These are phyloP conservation scores for Polydrusus cervinus DNA, from an alignment of 2,888 invertebrate species.

Conservation along the genomic window DNA sequence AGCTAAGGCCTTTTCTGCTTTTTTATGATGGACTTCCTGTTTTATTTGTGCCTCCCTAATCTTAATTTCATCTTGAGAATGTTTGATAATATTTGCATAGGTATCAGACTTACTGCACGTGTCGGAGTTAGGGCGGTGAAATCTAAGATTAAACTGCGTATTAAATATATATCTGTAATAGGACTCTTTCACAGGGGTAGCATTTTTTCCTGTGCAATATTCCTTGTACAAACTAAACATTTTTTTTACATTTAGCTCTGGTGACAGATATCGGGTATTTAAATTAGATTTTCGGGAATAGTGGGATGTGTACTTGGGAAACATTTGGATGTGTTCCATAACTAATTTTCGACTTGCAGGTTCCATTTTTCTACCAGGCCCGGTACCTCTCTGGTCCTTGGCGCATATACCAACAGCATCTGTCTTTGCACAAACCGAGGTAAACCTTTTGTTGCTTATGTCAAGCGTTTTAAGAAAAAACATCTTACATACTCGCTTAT, in stretches of 20 bases:
- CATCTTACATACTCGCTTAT: too few species aligned
- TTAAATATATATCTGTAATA: conserved; percentile 44
- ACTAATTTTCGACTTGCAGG: too few species aligned
- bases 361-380: too few species aligned
- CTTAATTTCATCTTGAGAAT: conserved; percentile 29
- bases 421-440: too few species aligned
- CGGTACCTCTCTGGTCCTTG: too few species aligned
- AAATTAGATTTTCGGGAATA: too few species aligned
- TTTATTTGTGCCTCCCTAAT: conserved; percentile 23
- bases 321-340: too few species aligned
- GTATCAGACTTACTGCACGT: conserved; percentile 43
- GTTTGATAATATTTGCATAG: conserved; percentile 31
- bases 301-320: too few species aligned
- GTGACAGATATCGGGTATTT: conserved; percentile 15
- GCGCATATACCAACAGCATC: too few species aligned
- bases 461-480: too few species aligned
- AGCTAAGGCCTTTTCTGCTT: conserved; percentile 43
- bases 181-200: conserved; percentile 18
- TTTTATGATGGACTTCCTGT: conserved; percentile 44
- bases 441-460: too few species aligned
- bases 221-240: conserved; percentile 23
- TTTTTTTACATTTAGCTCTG: conserved; percentile 20
- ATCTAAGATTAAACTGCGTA: conserved; percentile 44
- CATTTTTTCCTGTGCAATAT: conserved; percentile 7
- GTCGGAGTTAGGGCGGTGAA: conserved; percentile 43